Base-by-base conservation (phyloP, 2,888 invertebrate species). In the Andrena marginata region DNA sequence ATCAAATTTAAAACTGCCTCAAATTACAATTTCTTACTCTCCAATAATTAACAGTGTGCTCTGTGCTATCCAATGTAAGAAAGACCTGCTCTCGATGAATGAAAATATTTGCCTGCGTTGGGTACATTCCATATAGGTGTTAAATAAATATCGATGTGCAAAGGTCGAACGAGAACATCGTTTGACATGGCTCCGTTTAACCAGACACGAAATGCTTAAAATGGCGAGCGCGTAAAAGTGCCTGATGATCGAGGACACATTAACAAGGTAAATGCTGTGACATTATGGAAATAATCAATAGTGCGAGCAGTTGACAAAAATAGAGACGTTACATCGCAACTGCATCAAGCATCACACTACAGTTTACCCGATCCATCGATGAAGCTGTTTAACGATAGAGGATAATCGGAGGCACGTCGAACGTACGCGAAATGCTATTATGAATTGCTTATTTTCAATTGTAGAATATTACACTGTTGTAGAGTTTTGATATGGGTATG, bases 231-330 rank as follows among this genome's bases (percentile, higher is more conserved):
- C n/a, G 49, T 67, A 60, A 80, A 71, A 63, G n/a, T 63, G 26
- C 62, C 23, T 42, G 42, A 48, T 72, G 33, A 68, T 64, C 68
- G 75, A 49, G 60, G 54, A 29, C 68, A 69, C 59, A 75, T 76
- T 82, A 83, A 67, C 73, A 68, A 70, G 73, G 77, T 71, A 71
- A 77, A 83, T 69, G 68, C 68, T 83, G 64, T 69, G 78, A 78
- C 78, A 83, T 82, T 84, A 84, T 48, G 68, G 60, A 51, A 51
- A 60, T 33, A 62, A 84, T 83, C 78, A 68, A 83, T 84, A 78
- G 20, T n/a, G 26, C 33, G 56, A 16, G 29, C 26, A 63, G 42
- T 78, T 83, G 54, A 72, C 65, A 75, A 72, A 75, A 83, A 84
- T 83, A 83, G 78, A 64, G 35, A 51, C 10, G 33, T 33, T 54